Evolutionary conservation across 2,797 vertebrate species (phyloP).

Genomic region (Denticeps clupeoides): DNA sequence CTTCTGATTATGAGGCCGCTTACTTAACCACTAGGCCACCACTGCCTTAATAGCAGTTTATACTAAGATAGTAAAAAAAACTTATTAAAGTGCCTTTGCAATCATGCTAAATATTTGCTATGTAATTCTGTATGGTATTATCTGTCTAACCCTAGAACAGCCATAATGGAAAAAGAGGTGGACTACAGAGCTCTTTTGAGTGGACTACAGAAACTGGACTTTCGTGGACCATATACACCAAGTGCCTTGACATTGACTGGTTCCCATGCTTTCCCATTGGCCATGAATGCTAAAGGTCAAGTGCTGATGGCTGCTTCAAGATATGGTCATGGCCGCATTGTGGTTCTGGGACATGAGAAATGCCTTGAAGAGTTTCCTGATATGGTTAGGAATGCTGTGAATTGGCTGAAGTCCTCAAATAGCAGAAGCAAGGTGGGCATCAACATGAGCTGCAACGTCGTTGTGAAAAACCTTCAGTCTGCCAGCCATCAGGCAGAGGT

Average conservation of each 20-base stretch:
- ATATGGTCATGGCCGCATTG: constrained; percentile 61
- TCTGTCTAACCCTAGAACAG: too few species aligned
- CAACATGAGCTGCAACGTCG: constrained; percentile 31
- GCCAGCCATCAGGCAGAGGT: constrained; percentile 32
- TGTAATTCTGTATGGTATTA: too few species aligned
- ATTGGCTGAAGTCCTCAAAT: too few species aligned
- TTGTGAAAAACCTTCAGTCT: constrained; percentile 37
- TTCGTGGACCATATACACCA: constrained; percentile 31
- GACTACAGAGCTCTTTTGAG: constrained; percentile 21
- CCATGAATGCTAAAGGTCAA: constrained; percentile 54
- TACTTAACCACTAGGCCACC: too few species aligned
- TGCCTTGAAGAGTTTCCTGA: constrained; percentile 49
- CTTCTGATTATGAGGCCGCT: too few species aligned
- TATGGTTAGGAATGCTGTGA: constrained; percentile 56
- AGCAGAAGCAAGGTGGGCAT: constrained; percentile 32
- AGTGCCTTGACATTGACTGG: constrained; percentile 61
- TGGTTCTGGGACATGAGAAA: constrained; percentile 62
- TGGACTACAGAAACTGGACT: constrained; percentile 52
- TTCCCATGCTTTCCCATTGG: constrained; percentile 60
- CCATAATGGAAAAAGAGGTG: too few species aligned
- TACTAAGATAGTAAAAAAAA: too few species aligned
- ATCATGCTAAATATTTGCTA: too few species aligned
- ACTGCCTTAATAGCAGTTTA: too few species aligned
- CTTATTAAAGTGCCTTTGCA: too few species aligned
- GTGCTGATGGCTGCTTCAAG: constrained; percentile 66